phyloP scores from a whole-genome alignment of 2,113 vertebrate genomes.

The Protomyctophum bolini region DNA sequence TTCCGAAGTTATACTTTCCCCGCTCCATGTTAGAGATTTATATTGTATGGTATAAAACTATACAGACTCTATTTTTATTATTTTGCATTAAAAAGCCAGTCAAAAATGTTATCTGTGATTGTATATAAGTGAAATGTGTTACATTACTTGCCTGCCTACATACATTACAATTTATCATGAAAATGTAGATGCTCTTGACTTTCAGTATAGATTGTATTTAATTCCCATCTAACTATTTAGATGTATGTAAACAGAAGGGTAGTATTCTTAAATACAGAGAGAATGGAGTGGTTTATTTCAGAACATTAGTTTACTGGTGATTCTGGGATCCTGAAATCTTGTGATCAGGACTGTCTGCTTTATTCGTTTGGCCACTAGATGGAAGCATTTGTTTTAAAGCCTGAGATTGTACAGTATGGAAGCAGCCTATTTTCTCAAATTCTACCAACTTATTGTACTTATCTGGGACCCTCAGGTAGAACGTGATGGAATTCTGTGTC shows the following conservation, averaged over 20 bases:
- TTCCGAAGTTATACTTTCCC: conserved; percentile 9
- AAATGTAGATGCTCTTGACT: too few species aligned
- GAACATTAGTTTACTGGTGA: too few species aligned
- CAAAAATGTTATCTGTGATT: conserved; percentile 11
- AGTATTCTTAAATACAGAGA: too few species aligned
- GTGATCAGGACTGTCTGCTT: background rate
- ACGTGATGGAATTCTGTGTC: too few species aligned
- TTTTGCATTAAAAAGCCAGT: conserved; percentile 74
- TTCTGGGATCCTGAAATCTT: background rate
- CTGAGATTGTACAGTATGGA: background rate
- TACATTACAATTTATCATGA: background rate
- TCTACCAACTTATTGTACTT: background rate
- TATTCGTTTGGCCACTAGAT: conserved; percentile 57
- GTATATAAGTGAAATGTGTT: background rate
- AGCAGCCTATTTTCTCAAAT: background rate
- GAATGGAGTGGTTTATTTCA: too few species aligned
- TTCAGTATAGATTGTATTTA: too few species aligned
- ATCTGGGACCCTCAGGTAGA: too few species aligned
- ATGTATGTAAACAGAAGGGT: too few species aligned
- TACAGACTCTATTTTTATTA: conserved; percentile 72
- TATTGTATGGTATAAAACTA: conserved; percentile 69
- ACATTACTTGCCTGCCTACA: background rate
- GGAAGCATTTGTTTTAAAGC: conserved; percentile 43
- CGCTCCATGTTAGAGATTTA: conserved; percentile 67
- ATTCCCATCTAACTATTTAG: too few species aligned